These are phyloP conservation scores for Morpho deidamia DNA, from an alignment of 2,888 invertebrate species.

Conservation along the genomic window DNA sequence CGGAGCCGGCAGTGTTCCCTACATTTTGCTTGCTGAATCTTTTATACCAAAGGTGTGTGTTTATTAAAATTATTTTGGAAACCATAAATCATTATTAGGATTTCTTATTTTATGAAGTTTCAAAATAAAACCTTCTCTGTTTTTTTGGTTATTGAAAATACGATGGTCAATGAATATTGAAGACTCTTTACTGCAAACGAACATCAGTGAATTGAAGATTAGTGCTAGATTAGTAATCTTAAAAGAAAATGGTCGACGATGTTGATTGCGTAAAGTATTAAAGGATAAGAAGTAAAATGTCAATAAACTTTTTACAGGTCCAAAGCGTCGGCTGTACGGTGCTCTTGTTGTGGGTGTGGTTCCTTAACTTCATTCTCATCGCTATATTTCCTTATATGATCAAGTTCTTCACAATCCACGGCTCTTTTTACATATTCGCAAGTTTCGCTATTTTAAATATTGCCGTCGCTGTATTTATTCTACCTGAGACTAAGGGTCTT, in stretches of 20 bases:
- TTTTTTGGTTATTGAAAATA: no score
- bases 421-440: conserved; percentile 59
- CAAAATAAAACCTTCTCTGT: no score
- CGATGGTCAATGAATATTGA: no score
- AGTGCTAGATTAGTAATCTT: no score
- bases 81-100: no score
- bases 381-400: conserved; percentile 56
- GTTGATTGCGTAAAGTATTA: no score
- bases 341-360: conserved; percentile 61
- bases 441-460: conserved; percentile 40
- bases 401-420: conserved; percentile 45
- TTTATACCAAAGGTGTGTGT: conserved; percentile 45
- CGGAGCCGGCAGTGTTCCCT: conserved; percentile 59
- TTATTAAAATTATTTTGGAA: not conserved
- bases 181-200: no score
- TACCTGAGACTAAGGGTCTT: conserved; percentile 73
- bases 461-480: conserved; percentile 39
- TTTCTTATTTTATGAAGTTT: no score
- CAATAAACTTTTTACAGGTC: conserved; percentile 37
- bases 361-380: conserved; percentile 59
- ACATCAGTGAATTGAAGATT: no score
- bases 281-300: no score
- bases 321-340: conserved; percentile 60
- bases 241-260: no score
- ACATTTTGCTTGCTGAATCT: conserved; percentile 46